These are phyloP conservation scores for Tonatia bakeri DNA, from an alignment of 2,113 vertebrate species.

Conservation along the genomic window DNA sequence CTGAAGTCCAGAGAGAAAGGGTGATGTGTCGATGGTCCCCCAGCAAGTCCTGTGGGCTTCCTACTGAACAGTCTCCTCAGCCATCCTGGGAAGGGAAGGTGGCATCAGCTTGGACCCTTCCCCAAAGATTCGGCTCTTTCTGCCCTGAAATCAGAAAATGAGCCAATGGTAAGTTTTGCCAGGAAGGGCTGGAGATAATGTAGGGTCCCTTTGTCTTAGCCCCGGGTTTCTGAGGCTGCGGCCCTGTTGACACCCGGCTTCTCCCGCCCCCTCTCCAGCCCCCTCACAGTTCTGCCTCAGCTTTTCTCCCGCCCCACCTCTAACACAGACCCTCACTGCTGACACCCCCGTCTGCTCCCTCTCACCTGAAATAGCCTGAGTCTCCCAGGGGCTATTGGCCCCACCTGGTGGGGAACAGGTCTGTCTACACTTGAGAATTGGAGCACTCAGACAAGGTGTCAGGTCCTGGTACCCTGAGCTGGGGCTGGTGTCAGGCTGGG, in stretches of 20 bases:
- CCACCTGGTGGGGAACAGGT: not conserved
- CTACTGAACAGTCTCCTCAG: not conserved
- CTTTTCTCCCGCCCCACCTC: rapidly evolving
- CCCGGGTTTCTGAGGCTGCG: not conserved
- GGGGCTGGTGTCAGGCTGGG: not conserved
- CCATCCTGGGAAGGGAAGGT: not conserved
- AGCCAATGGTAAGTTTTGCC: not conserved
- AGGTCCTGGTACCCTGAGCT: not conserved
- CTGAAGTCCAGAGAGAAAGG: not conserved
- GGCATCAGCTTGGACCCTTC: not conserved
- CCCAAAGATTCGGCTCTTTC: not conserved
- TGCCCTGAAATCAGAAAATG: not conserved
- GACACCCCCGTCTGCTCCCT: not conserved
- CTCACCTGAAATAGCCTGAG: not conserved
- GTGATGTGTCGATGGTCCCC: not conserved
- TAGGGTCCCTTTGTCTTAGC: not conserved
- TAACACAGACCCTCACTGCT: not conserved
- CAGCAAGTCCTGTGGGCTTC: not conserved
- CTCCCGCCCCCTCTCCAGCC: not conserved
- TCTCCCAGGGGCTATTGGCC: not conserved
- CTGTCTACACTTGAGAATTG: not conserved
- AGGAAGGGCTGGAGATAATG: not conserved
- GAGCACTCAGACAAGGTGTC: not conserved
- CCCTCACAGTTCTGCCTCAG: not conserved
- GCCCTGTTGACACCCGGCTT: not conserved